Base-by-base conservation (phyloP, 2,797 vertebrate genomes). In the Typhlichthys eigenmanni region DNA sequence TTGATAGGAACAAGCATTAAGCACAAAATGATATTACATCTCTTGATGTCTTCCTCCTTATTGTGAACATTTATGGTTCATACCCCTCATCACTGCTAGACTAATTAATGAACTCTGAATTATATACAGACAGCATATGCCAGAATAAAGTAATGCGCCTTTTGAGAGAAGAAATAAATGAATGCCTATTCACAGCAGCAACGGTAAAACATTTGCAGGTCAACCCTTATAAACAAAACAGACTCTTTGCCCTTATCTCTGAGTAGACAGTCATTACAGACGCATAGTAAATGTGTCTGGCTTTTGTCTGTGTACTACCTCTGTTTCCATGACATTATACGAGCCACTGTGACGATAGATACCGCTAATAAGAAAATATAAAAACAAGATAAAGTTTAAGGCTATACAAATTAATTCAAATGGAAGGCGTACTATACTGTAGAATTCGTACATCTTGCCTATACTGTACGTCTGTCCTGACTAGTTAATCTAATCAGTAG, bases 311-410 rank as follows among this genome's bases (percentile, higher is more conserved):
- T 29, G 24, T 29, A 29, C 4, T 29, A 29, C 51, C 24, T 46
- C 55, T 8, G 66, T 68, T 80, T 76, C 78, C 78, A 83, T 74
- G 75, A 72, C 71, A 59, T 60, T 60, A 49, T 60, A 49, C 19
- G 62, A 49, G 55, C 61, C 60, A 46, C 5, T 13, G 13, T 38
- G 8, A 38, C 34, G 34, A 7, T 38, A 38, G 47, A 52, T 49
- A 10, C 38, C 58, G 16, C 32, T 29, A 29, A 4, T 1, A 29
- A 29, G 4, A 29, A 29, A 29, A 29, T 29, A 3, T 29, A 29
- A 4, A 29, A 29, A 29, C 24, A 29, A 24, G 24, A 29, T 29
- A 29, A 29, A 76, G 62, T 60, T 59, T 29, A 64, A 55, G 34
- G 66, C 65, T 53, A 51, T 58, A 50, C 8, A 38, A 38, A 38